Evolutionary conservation across 2,113 vertebrate species (phyloP).

Genomic region (Protobothrops mucrosquamatus): DNA sequence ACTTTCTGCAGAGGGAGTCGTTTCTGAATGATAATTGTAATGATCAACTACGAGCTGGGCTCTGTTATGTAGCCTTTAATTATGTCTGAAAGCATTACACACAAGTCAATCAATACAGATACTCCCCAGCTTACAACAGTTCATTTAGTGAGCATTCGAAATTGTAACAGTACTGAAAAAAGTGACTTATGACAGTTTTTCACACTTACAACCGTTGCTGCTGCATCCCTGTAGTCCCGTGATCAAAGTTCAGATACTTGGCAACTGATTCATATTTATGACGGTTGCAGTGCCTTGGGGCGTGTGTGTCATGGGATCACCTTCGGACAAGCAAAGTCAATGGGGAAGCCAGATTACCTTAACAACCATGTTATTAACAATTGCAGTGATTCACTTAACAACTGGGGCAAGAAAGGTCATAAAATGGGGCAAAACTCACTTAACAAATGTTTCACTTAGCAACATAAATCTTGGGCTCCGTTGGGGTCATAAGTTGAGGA

Average conservation of each 20-base stretch:
- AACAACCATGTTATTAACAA: no score
- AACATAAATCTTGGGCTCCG: no score
- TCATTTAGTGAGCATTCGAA: not conserved
- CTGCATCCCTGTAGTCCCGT: not conserved
- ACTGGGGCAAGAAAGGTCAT: no score
- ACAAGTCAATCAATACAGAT: constrained; percentile 15
- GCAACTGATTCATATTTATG: no score
- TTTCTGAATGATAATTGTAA: constrained; percentile 32
- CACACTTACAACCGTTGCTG: not conserved
- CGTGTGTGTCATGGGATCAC: no score
- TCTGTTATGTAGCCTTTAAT: constrained; percentile 35
- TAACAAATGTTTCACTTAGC: no score
- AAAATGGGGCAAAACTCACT: no score
- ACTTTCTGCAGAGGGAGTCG: constrained; percentile 33
- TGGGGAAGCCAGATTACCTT: no score
- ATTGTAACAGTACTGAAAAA: not conserved
- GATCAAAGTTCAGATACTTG: not conserved
- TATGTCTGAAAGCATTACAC: constrained; percentile 3
- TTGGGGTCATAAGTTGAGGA: no score
- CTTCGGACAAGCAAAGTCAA: no score
- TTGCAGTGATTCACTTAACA: no score
- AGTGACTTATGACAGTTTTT: not conserved
- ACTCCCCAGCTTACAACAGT: not conserved
- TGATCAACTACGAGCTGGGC: not conserved
- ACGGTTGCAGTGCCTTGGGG: no score